Base-by-base conservation (phyloP, 2,797 vertebrate genomes). In the Pelobates cultripes region DNA sequence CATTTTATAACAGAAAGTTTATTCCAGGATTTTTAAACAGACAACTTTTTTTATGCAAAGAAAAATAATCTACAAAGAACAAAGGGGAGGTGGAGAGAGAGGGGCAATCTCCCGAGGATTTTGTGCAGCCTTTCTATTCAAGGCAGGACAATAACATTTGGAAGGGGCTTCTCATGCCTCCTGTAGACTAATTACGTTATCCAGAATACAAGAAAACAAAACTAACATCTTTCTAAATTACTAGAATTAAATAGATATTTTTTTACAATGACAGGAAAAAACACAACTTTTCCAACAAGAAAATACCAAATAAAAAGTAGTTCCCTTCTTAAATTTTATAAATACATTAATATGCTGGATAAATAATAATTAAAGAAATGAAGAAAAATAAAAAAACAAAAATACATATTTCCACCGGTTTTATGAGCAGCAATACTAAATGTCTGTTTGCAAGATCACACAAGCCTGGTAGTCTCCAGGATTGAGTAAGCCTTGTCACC, bases 381-480 rank as follows among this genome's bases (percentile, higher is more conserved):
- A 15, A 13, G 14, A 73, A 70, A 78, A 78, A 96, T 95, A 95
- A 97, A 96, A 94, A 96, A 93, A 94, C 95, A 28, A 28, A 28
- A 28, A 28, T 28, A 28, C 28, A 28, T 28, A 28, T 28, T 28
- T 95, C 94, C 96, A 96, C 95, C 95, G 96, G 94, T 95, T 97
- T 94, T 96, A 97, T 98, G 96, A 97, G 96, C 81, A 97, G 96
- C 81, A 83, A 69, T 96, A 98, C 98, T 99, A 99, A 99, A 99
- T 98, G 99, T 97, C 96, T 96, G 96, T 97, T 95, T 96, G 95
- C 95, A 95, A 94, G 95, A 97, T 97, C 97, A 97, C 95, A 92
- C 91, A 75, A 70, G 91, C 92, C 95, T 94, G 94, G 96, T 96
- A 94, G 93, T 93, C 90, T 5, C 88, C 89, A 89, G 87, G 41